These are phyloP conservation scores for Drosophila melanica DNA, from an alignment of 1,140 invertebrate species.

Conservation along the genomic window DNA sequence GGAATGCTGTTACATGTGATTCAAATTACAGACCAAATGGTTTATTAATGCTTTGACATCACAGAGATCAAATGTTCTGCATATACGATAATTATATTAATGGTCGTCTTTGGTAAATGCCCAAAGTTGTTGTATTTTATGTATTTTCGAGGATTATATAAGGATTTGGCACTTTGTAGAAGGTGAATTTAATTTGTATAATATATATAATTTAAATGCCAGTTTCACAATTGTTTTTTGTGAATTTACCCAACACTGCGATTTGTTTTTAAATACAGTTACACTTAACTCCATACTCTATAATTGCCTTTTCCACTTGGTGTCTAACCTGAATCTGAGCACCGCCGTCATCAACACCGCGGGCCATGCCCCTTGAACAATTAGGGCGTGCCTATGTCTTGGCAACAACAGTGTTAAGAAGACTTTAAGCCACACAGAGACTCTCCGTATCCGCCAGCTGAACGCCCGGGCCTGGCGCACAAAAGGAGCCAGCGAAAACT, in stretches of 20 bases:
- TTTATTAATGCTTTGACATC: not conserved
- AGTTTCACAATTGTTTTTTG: not conserved
- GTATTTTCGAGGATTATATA: too few species aligned
- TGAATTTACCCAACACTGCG: not conserved
- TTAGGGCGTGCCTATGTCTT: constrained; percentile 54
- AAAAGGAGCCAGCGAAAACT: constrained; percentile 56
- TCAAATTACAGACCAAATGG: not conserved
- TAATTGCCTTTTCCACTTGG: constrained; percentile 40
- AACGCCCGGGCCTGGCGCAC: constrained; percentile 4
- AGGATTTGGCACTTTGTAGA: too few species aligned
- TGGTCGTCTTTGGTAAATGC: too few species aligned
- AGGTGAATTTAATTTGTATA: too few species aligned
- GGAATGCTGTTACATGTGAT: not conserved
- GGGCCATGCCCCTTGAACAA: constrained; percentile 58
- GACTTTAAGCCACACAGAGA: constrained; percentile 51
- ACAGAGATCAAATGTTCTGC: not conserved
- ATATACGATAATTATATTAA: not conserved
- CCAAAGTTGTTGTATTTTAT: too few species aligned
- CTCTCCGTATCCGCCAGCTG: not conserved
- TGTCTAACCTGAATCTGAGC: constrained; percentile 50
- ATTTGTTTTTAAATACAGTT: constrained; percentile 32
- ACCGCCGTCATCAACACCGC: constrained; percentile 9
- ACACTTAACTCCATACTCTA: constrained; percentile 24
- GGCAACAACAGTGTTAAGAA: constrained; percentile 66
- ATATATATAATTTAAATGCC: not conserved